Evolutionary conservation across 2,888 invertebrate species (phyloP).

Genomic region (Melanotus villosus): DNA sequence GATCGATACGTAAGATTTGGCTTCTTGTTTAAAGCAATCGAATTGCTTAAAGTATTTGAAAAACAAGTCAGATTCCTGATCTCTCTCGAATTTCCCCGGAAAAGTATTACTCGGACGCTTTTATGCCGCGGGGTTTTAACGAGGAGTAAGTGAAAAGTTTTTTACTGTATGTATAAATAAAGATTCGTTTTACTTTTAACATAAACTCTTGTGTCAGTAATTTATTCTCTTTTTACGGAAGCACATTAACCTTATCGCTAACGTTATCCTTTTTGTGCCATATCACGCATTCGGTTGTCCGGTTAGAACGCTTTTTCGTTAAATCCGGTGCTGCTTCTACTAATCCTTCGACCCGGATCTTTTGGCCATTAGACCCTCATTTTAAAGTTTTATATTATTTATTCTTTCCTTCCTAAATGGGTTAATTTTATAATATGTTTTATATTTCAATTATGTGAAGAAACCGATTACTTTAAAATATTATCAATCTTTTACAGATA

Average conservation of each 20-base stretch:
- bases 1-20: background rate
- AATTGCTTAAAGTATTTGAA: background rate
- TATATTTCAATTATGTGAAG: too few species aligned
- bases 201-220: constrained; percentile 11
- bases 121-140: background rate
- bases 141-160: constrained; percentile 17
- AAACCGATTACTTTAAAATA: too few species aligned
- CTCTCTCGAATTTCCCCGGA: background rate
- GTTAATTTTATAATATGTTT: too few species aligned
- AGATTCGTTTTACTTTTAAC: constrained; percentile 11
- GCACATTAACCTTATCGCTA: constrained; percentile 26
- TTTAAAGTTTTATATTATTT: constrained; percentile 11
- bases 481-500: too few species aligned
- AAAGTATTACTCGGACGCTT: background rate
- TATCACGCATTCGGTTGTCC: constrained; percentile 22
- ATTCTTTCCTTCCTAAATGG: constrained; percentile 13
- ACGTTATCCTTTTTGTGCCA: constrained; percentile 21
- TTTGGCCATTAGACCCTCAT: constrained; percentile 11
- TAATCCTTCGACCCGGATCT: constrained; percentile 27
- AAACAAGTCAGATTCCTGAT: background rate
- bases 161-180: constrained; percentile 10
- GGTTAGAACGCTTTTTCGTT: constrained; percentile 20
- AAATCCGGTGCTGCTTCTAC: constrained; percentile 4
- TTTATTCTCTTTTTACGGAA: constrained; percentile 25
- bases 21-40: background rate